Base-by-base conservation (phyloP, 2,888 invertebrate genomes). In the Phortica okadai region DNA sequence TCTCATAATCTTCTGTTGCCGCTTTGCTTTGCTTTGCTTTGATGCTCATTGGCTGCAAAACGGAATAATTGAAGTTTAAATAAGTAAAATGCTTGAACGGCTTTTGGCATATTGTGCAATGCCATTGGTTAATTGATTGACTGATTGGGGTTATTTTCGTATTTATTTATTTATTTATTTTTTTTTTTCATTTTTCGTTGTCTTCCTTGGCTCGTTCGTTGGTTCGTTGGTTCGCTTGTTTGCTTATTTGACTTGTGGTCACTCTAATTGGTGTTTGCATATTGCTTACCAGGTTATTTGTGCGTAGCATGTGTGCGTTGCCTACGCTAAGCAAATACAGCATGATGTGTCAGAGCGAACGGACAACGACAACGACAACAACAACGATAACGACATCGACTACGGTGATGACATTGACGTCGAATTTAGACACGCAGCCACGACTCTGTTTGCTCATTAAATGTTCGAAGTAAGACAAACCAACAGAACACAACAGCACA, bases 241-340 rank as follows among this genome's bases (percentile, higher is more conserved):
- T 4, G 44, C 86, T 86, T 86, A 81, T 86, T 86, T 86, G 87
- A 79, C 81, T 78, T 86, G 85, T 79, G 88, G 89, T 88, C 88
- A 86, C 82, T 88, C 85, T 86, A 86, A 86, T 86, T 86, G 85
- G 88, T 86, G 85, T 86, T 86, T 86, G 80, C 89, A 88, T 86
- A 87, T 87, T 87, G 89, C 25, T 64, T 54, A 84, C 88, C 86
- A 83, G 62, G 62, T 1, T 8, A 41, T 66, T 50, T 33, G 45
- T 45, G 25, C 25, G 42, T 16, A 33, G 45, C 45, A 45, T 69
- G 54, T 21, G 73, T 41, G 59, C 42, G 44, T 59, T 14, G 70
- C 58, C 75, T 75, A 66, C 66, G 42, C 66, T 41, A 56, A 72
- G 45, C 41, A 72, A 72, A 72, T 56, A 72, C 21, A 41, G 70